Conservation (phyloP, 2,113 vertebrate genomes). For the Notechis scutatus region DNA sequence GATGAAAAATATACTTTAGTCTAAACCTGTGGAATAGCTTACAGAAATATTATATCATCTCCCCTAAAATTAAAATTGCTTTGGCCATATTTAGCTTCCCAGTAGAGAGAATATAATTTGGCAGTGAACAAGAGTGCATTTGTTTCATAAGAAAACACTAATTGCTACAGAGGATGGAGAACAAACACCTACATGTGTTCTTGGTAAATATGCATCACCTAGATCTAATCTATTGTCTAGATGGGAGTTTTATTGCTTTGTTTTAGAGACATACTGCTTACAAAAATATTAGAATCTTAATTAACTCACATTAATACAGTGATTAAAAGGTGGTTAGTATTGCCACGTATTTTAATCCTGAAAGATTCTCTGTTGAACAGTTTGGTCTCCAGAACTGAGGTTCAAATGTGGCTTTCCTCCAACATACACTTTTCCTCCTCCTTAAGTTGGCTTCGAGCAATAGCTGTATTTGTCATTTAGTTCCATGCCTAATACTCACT, state of each 20-base stretch:
- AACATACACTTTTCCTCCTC: conserved; percentile 56
- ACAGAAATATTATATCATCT: background rate
- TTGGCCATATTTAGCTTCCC: background rate
- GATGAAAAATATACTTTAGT: background rate
- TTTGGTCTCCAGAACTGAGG: conserved; percentile 21
- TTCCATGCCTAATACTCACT: conserved; percentile 66
- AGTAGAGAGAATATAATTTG: background rate
- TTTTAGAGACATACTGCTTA: background rate
- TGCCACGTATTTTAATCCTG: conserved; percentile 39
- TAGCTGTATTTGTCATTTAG: conserved; percentile 55
- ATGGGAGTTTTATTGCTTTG: background rate
- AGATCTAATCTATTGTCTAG: background rate
- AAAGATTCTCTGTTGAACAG: conserved; percentile 20
- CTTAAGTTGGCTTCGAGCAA: conserved; percentile 15
- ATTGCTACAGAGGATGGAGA: background rate
- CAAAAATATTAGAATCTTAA: background rate
- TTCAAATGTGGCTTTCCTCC: conserved; percentile 44
- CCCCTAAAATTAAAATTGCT: background rate
- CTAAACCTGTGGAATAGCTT: background rate
- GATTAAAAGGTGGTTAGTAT: conserved; percentile 22
- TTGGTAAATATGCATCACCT: background rate
- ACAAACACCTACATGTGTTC: background rate
- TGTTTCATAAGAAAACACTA: background rate
- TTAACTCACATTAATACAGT: background rate
- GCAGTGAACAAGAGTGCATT: background rate